Conservation (phyloP, 1,140 invertebrate genomes). For the Brachionus angularis region DNA sequence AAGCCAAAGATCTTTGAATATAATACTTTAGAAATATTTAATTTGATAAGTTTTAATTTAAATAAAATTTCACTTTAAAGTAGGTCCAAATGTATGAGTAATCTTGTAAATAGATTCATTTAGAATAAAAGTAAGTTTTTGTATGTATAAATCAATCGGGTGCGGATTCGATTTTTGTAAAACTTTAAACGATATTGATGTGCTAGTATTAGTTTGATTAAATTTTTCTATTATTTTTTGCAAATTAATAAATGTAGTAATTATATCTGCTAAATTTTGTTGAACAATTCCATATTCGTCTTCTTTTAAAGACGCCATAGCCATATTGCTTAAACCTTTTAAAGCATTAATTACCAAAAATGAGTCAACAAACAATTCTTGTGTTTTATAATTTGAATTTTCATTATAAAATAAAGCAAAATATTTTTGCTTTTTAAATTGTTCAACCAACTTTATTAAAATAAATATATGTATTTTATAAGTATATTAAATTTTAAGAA, state of each 20-base stretch:
- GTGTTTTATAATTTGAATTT: constrained; percentile 24
- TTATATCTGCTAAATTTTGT: constrained; percentile 43
- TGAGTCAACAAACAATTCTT: constrained; percentile 25
- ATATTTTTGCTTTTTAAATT: constrained; percentile 33
- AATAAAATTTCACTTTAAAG: background rate
- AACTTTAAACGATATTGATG: background rate
- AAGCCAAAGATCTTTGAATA: constrained; percentile 12
- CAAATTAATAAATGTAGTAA: constrained; percentile 5
- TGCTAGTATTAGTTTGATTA: background rate
- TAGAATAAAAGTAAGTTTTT: constrained; percentile 26
- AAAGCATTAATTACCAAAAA: constrained; percentile 22
- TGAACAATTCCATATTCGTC: constrained; percentile 39
- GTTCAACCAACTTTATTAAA: constrained; percentile 7
- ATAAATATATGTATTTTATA: background rate
- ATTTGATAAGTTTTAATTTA: background rate
- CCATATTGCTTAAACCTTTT: constrained; percentile 28
- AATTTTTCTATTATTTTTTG: constrained; percentile 30
- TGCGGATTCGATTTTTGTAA: constrained; percentile 7
- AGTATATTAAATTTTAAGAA: background rate
- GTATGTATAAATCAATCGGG: constrained; percentile 16
- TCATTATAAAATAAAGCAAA: constrained; percentile 17
- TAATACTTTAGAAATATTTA: background rate
- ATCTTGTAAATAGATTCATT: constrained; percentile 44
- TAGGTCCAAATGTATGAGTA: constrained; percentile 22
- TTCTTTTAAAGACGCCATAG: constrained; percentile 19